Conservation (phyloP, 2,113 vertebrate species). For the Parotia lawesii region DNA sequence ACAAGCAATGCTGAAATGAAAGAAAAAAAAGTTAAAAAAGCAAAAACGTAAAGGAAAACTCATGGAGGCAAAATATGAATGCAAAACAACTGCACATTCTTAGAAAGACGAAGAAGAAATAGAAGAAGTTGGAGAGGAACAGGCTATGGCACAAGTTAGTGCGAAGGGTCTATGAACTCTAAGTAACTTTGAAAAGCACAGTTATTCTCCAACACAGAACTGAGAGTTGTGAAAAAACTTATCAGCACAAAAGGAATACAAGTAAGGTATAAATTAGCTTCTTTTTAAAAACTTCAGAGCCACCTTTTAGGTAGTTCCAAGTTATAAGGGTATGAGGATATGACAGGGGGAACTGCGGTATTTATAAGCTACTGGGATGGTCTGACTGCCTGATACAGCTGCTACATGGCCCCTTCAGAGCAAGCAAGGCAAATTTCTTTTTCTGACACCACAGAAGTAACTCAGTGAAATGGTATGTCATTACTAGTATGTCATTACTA, state of each 20-base stretch:
- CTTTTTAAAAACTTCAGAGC: accelerated
- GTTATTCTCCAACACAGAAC: neutral
- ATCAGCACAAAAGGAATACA: neutral
- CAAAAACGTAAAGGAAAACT: neutral
- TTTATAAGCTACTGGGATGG: neutral
- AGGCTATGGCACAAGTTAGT: neutral
- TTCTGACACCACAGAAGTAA: neutral
- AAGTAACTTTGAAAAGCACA: neutral
- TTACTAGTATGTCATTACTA: neutral
- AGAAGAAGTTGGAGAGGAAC: neutral
- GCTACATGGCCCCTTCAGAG: neutral
- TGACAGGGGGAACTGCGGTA: neutral
- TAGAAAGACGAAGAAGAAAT: neutral
- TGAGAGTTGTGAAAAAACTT: neutral
- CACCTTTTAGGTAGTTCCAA: neutral
- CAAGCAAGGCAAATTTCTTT: neutral
- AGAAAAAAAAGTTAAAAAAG: neutral
- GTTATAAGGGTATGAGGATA: neutral
- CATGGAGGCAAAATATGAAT: neutral
- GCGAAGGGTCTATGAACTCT: neutral
- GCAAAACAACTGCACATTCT: neutral
- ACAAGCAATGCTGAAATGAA: neutral
- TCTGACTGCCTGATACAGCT: neutral
- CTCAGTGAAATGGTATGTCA: neutral
- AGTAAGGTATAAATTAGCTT: neutral